Base-by-base conservation (phyloP, 2,888 invertebrate species). In the Phragmatobia fuliginosa region DNA sequence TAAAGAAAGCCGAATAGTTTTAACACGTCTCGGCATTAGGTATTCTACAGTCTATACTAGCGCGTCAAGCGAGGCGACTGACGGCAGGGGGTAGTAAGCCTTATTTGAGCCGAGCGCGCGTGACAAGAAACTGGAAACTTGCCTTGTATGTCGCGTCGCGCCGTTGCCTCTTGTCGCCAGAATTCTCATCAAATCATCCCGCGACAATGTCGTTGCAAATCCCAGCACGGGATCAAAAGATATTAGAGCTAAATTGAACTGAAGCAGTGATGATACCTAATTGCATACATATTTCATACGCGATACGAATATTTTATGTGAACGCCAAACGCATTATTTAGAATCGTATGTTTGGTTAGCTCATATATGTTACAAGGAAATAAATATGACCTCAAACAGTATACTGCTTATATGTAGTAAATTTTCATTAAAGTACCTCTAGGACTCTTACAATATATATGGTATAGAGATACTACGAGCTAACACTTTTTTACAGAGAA, bases 181-280 rank as follows among this genome's bases (percentile, higher is more conserved):
- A 92, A 92, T 93, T 94, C 94, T 93, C 94, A 93, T 94, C 94
- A 94, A 93, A 94, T 92, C 92, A 93, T 91, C 89, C 88, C 90
- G 89, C 91, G 91, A 92, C 93, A 94, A 91, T 93, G 93, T 92
- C 87, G 91, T 87, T 87, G 91, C 91, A 93, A 92, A 94, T 93
- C 94, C 93, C 92, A 88, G 86, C 88, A 87, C 88, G 92, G 91
- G 91, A 93, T 94, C 93, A 92, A 91, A 90, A 90, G 91, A 90
- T 90, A 94, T 94, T 93, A 93, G 87, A 92, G 85, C 89, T 87
- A 92, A 93, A 93, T 93, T 93, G 92, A 90, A 93, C 87, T 85
- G 86, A 88, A 90, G 86, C 83, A 83, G 82, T 81, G 82, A 82
- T 86, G 87, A 87, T 85, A 87, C 86, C 81, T 88, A 88, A 88